Evolutionary conservation across 2,888 invertebrate genomes (phyloP).

Genomic region (Merodon equestris): DNA sequence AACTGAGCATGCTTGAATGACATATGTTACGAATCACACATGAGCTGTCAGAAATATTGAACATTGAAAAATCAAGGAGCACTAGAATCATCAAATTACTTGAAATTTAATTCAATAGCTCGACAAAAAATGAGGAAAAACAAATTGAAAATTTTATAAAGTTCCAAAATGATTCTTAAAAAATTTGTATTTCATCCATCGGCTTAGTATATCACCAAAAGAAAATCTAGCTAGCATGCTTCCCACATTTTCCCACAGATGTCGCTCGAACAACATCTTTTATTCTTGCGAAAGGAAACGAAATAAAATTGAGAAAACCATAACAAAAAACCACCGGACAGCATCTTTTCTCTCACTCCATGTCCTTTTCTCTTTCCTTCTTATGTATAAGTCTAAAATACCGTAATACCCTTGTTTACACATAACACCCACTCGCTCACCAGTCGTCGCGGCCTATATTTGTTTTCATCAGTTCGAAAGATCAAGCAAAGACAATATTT

Average conservation of each 20-base stretch:
- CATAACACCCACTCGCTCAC: constrained; percentile 21
- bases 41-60: too few relatives aligned
- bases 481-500: constrained; percentile 32
- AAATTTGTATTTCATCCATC: too few relatives aligned
- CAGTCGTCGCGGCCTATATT: constrained; percentile 2
- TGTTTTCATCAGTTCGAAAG: constrained; percentile 17
- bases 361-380: neutral
- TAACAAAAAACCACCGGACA: neutral
- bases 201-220: too few relatives aligned
- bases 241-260: constrained; percentile 16
- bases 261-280: constrained; percentile 23
- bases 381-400: neutral
- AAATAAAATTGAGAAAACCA: neutral
- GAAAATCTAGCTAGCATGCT: neutral
- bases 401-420: constrained; percentile 21
- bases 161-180: too few relatives aligned
- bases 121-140: too few relatives aligned
- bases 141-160: too few relatives aligned
- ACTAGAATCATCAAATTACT: too few relatives aligned
- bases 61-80: too few relatives aligned
- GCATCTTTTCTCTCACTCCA: neutral
- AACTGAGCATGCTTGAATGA: too few relatives aligned
- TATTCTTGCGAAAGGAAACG: too few relatives aligned
- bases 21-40: too few relatives aligned
- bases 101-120: too few relatives aligned